These are phyloP conservation scores for Macropis europaea DNA, from an alignment of 2,888 invertebrate genomes.

Conservation along the genomic window DNA sequence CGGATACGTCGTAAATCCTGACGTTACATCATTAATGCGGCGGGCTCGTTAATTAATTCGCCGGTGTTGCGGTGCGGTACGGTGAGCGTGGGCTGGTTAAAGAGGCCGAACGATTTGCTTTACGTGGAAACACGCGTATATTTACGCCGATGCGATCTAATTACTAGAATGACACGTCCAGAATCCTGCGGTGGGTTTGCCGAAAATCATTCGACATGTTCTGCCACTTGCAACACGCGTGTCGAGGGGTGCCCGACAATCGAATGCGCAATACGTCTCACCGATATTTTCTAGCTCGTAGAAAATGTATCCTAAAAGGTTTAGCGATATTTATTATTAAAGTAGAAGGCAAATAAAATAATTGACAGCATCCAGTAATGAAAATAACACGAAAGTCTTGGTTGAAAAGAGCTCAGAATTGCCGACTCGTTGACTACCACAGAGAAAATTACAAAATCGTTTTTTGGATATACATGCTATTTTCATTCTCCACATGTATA, in stretches of 20 bases:
- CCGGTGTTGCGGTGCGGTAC: conserved; percentile 17
- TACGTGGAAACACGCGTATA: conserved; percentile 18
- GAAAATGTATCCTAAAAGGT: too few relatives aligned
- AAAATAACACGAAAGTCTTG: too few relatives aligned
- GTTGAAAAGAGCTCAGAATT: too few relatives aligned
- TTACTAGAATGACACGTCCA: conserved; percentile 45
- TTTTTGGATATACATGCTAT: too few relatives aligned
- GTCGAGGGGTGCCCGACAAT: conserved; percentile 9
- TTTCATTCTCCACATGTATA: too few relatives aligned
- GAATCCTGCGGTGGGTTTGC: conserved; percentile 16
- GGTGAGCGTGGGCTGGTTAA: conserved; percentile 11
- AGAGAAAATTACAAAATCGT: too few relatives aligned
- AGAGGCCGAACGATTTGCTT: conserved; percentile 42
- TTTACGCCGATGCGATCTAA: conserved; percentile 47
- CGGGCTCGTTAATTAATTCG: conserved; percentile 54
- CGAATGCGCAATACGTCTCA: conserved; percentile 31
- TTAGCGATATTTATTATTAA: too few relatives aligned
- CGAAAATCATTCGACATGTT: conserved; percentile 30
- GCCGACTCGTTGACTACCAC: too few relatives aligned
- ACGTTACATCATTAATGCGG: conserved; percentile 54
- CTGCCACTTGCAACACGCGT: conserved; percentile 34
- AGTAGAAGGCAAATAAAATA: too few relatives aligned
- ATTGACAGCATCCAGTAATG: too few relatives aligned
- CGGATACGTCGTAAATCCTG: conserved; percentile 47
- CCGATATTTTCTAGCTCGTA: conserved; percentile 1